Base-by-base conservation (phyloP, 2,113 vertebrate species). In the Fregetta grallaria region DNA sequence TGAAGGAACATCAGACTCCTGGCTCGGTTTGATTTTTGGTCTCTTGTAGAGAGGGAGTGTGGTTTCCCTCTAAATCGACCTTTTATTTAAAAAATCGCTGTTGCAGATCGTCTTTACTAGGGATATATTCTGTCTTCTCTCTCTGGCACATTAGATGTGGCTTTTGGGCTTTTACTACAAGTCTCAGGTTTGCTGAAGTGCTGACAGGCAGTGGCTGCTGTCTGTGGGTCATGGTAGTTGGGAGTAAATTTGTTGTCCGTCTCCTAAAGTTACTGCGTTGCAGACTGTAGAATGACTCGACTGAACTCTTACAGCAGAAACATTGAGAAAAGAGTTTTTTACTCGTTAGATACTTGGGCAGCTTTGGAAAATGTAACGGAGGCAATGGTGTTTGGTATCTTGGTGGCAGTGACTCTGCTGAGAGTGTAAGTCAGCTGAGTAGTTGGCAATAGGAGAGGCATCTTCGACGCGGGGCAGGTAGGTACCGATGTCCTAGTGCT, bases 401-500 rank as follows among this genome's bases (percentile, higher is more conserved):
- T 61, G n/a, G 29, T 74, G 87, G 27, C 36, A 42, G 72, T 0
- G 0, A 50, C 63, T 92, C 49, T 1, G 1, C 11, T 52, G 79
- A 70, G 34, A 73, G 40, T 11, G 1, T 11, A 19, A 67, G 47
- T 67, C 40, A 55, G 7, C 16, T 21, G 45, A 52, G 29, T 9
- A 15, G 32, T 30, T 40, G 49, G 36, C 42, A 2, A 13, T 3
- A 30, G 53, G 16, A 49, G 73, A 52, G 44, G 36, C 21, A 10
- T 15, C 83, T 91, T n/a, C 1, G 10, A 49, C 1, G 2, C 1
- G 0, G 18, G 53, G 32, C 47, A 15, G 55, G 78, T 38, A 6
- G 61, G 22, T 44, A 11, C 47, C 0, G 20, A 9, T 13, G 30
- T 67, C 55, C 36, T 55, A 26, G 40, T 0, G 0, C 68, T 17